Evolutionary conservation across 2,888 invertebrate genomes (phyloP).

Genomic region (Dryococelus australis): DNA sequence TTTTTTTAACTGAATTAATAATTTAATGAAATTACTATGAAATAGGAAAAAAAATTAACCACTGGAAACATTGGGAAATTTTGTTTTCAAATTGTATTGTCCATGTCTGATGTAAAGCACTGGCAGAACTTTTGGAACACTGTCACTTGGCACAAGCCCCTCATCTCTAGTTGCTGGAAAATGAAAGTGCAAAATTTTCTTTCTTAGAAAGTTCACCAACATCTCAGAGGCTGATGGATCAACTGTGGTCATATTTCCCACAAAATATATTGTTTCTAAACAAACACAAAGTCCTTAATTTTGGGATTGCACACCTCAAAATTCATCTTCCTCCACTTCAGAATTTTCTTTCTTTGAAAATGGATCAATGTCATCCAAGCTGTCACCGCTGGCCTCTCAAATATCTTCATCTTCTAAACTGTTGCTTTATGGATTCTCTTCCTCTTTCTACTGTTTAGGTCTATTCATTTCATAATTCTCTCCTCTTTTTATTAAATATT

Average conservation of each 20-base stretch:
- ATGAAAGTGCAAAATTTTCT: slow-evolving; percentile 23
- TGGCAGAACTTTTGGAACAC: slow-evolving; percentile 20
- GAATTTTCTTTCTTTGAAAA: slow-evolving; percentile 13
- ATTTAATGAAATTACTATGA: neutral
- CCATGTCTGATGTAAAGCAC: slow-evolving; percentile 31
- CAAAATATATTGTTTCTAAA: slow-evolving; percentile 23
- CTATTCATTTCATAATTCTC: slow-evolving; percentile 11
- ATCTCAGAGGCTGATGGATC: slow-evolving; percentile 25
- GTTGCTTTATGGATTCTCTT: slow-evolving; percentile 20
- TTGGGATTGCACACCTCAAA: slow-evolving; percentile 31
- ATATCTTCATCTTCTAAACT: slow-evolving; percentile 23
- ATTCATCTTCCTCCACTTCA: slow-evolving; percentile 28
- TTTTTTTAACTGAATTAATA: neutral
- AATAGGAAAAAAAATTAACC: neutral
- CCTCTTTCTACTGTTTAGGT: slow-evolving; percentile 6
- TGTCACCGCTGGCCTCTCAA: slow-evolving; percentile 29
- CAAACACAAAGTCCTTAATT: slow-evolving; percentile 28
- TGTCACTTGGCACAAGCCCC: slow-evolving; percentile 28
- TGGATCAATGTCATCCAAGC: slow-evolving; percentile 26
- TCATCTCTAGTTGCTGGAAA: slow-evolving; percentile 27
- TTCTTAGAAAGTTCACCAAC: slow-evolving; percentile 28
- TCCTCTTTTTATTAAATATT: slow-evolving; percentile 26
- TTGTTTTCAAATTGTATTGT: slow-evolving; percentile 18
- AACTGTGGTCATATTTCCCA: slow-evolving; percentile 26
- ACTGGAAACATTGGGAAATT: slow-evolving; percentile 27